phyloP scores from a whole-genome alignment of 2,888 invertebrate genomes.

The Timema podura region DNA sequence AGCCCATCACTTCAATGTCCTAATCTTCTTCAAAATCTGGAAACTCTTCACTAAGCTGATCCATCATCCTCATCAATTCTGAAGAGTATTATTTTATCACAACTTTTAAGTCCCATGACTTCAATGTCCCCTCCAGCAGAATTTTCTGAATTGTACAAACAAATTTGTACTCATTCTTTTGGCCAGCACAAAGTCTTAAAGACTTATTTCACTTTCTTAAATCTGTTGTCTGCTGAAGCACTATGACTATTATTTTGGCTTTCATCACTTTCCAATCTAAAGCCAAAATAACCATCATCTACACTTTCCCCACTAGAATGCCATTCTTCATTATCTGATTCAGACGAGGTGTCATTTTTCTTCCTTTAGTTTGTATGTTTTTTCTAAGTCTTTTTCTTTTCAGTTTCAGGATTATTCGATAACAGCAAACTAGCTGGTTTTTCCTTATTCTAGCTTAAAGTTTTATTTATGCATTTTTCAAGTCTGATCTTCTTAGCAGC shows the following conservation, averaged over 20 bases:
- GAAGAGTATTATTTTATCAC: too few species aligned
- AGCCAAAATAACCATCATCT: not conserved
- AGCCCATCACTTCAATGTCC: too few species aligned
- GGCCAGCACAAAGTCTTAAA: conserved; percentile 12
- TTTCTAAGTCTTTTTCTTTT: not conserved
- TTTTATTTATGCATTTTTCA: not conserved
- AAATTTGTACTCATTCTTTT: too few species aligned
- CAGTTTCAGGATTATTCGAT: not conserved
- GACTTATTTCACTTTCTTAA: not conserved
- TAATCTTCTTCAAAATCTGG: too few species aligned
- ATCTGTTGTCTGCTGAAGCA: not conserved
- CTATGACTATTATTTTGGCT: not conserved
- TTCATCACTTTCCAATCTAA: conserved; percentile 2
- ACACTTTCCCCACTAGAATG: not conserved
- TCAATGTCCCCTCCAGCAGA: too few species aligned
- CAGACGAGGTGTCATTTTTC: not conserved
- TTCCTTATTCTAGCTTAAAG: not conserved
- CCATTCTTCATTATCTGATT: conserved; percentile 6
- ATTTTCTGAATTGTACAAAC: too few species aligned
- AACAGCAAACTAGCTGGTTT: not conserved
- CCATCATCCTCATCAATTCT: too few species aligned
- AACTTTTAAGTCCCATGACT: too few species aligned
- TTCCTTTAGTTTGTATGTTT: not conserved
- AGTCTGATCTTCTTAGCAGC: not conserved
- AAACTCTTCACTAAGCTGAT: too few species aligned